Evolutionary conservation across 2,888 invertebrate genomes (phyloP).

Genomic region (Dolomedes plantarius): DNA sequence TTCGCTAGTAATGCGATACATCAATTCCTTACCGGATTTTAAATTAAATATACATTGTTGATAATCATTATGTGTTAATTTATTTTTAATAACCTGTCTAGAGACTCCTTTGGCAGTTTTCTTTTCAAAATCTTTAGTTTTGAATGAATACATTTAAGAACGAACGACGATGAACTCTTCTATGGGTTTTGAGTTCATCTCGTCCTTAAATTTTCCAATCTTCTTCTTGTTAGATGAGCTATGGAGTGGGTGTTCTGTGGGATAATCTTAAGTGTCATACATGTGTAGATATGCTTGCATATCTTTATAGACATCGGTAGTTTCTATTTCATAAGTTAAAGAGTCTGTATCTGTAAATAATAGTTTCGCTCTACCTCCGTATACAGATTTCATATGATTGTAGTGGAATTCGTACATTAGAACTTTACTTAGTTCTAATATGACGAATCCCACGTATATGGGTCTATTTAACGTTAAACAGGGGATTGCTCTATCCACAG

Average conservation of each 20-base stretch:
- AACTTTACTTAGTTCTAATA: too few relatives aligned
- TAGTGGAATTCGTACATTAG: too few relatives aligned
- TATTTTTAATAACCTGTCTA: not conserved
- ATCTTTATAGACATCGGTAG: slow-evolving; percentile 2
- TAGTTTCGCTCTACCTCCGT: slow-evolving; percentile 73
- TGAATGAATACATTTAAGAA: slow-evolving; percentile 1
- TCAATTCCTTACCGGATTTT: not conserved
- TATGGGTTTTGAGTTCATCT: too few relatives aligned
- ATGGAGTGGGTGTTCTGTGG: too few relatives aligned
- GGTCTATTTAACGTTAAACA: too few relatives aligned
- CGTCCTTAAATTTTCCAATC: too few relatives aligned
- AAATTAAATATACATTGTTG: not conserved
- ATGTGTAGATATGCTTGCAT: not conserved
- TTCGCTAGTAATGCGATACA: not conserved
- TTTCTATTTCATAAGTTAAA: slow-evolving; percentile 11
- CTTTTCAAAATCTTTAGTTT: not conserved
- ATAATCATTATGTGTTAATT: not conserved
- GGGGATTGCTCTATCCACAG: too few relatives aligned
- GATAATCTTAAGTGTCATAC: slow-evolving; percentile 17
- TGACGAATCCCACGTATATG: too few relatives aligned
- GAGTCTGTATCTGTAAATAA: too few relatives aligned
- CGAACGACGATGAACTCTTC: slow-evolving; percentile 7
- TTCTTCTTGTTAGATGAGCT: too few relatives aligned
- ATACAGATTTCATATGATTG: too few relatives aligned
- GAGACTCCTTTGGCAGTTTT: slow-evolving; percentile 20